phyloP scores from a whole-genome alignment of 1,140 invertebrate genomes.

The Lethrus apterus region DNA sequence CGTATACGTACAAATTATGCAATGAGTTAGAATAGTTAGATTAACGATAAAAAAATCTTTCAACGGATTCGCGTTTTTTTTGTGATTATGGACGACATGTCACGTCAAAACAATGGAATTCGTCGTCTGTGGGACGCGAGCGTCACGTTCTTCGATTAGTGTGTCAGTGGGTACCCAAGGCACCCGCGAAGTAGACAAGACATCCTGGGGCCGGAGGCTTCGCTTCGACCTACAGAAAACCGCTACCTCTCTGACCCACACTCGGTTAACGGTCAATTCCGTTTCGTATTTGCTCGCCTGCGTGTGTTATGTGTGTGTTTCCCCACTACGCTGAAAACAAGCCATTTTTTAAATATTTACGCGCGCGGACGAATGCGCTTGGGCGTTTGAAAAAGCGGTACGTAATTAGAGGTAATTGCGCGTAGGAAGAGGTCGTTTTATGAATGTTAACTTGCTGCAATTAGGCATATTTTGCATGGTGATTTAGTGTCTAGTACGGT shows the following conservation, averaged over 20 bases:
- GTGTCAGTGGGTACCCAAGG: neutral
- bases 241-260: constrained; percentile 10
- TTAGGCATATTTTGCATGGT: too few species aligned
- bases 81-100: neutral
- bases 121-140: constrained; percentile 2
- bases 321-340: neutral
- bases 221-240: constrained; percentile 5
- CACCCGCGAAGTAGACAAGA: neutral
- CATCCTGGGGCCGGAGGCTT: neutral
- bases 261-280: constrained; percentile 5
- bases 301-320: neutral
- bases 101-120: neutral
- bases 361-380: too few species aligned
- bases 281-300: neutral
- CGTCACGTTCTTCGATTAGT: neutral
- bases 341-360: neutral
- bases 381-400: neutral
- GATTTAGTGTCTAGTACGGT: too few species aligned
- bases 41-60: too few species aligned
- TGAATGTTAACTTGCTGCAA: constrained; percentile 1
- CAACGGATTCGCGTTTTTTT: too few species aligned
- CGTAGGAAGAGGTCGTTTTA: neutral
- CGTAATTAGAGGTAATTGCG: neutral
- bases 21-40: too few species aligned
- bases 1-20: too few species aligned